Evolutionary conservation across 2,888 invertebrate genomes (phyloP), one percentile per base, ranked within the genome.

Genomic region (Ophioninae sp.): DNA sequence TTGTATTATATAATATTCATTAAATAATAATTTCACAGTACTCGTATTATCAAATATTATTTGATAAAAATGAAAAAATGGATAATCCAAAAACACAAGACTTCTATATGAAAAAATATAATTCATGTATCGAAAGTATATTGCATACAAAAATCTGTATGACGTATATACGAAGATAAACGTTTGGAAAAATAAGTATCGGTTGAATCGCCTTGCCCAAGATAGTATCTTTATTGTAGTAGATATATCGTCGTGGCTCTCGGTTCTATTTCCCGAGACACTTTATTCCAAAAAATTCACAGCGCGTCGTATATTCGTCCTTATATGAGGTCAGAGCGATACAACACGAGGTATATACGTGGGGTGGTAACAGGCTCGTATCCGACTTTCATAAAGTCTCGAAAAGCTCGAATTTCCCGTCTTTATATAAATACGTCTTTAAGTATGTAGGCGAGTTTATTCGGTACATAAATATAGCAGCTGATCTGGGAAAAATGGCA

Each of bases 381-480:
- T 67, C 61, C 76, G 74, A 83, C 65, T 83, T 79, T 76, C 79
- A 41, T 72, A 76, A 83, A 76, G 76, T 79, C 76, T 72, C 67
- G 44, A n/a, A 50, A 75, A 79, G 79, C 79, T 39, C 61, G 56
- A 50, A 30, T 70, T 62, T 70, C 79, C 57, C 70, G 75, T 67
- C 39, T 56, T n/a, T 23, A 30, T 64, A 62, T 30, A 57, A 21
- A 44, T 39, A 44, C 30, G 23, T 39, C 23, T 39, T 17, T 39
- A 57, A 7, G 50, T 50, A 65, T 75, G 62, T 23, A 41, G 8
- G n/a, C 62, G n/a, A 61, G 30, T 61, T 57, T 44, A 67, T 37
- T 30, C 8, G 61, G 17, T 59, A 50, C 23, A 67, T 73, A 79
- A 72, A 74, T 76, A 41, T 76, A 67, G 57, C 21, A 68, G 76